A percentile compares a stretch with the other conserved stretches of the same genome.
Conservation (phyloP, 2,888 invertebrate genomes). For the Azorinus chamasolen region DNA sequence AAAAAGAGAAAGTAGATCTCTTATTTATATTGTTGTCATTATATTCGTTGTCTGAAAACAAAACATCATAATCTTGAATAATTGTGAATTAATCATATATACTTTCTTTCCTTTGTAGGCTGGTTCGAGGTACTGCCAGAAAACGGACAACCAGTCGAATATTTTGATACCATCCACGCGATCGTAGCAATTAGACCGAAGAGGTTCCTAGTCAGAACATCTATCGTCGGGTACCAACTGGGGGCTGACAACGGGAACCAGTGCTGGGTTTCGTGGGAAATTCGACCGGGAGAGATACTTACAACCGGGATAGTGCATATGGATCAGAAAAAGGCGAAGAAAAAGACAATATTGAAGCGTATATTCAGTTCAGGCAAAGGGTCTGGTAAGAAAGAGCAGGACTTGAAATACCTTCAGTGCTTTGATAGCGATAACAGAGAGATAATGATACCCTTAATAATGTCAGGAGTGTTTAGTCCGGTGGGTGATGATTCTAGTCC, state of each 20-base stretch:
- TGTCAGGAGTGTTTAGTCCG: constrained; percentile 83
- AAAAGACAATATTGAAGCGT: constrained; percentile 76
- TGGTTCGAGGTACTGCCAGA: constrained; percentile 83
- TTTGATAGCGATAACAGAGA: constrained; percentile 77
- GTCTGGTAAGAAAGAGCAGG: constrained; percentile 74
- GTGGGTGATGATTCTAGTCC: constrained; percentile 75
- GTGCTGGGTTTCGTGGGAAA: constrained; percentile 79
- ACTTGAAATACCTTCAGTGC: constrained; percentile 82
- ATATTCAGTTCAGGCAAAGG: constrained; percentile 73
- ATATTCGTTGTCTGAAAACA: too few relatives aligned
- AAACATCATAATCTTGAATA: too few relatives aligned
- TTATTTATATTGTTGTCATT: too few relatives aligned
- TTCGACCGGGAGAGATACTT: constrained; percentile 77
- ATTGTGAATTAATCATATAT: too few relatives aligned
- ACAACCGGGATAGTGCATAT: constrained; percentile 80
- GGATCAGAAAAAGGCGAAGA: constrained; percentile 80
- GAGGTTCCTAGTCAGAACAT: constrained; percentile 79
- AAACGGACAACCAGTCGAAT: constrained; percentile 82
- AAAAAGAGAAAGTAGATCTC: too few relatives aligned
- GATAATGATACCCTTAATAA: constrained; percentile 82
- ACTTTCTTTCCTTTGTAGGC: constrained; percentile 64
- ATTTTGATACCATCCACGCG: constrained; percentile 81
- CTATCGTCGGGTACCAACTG: constrained; percentile 80
- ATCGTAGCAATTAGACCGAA: constrained; percentile 78
- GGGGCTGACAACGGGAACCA: constrained; percentile 73